A percentile compares a stretch with the other conserved stretches of the same genome.
Conservation (phyloP, 2,113 vertebrate genomes). For the Pollachius pollachius region DNA sequence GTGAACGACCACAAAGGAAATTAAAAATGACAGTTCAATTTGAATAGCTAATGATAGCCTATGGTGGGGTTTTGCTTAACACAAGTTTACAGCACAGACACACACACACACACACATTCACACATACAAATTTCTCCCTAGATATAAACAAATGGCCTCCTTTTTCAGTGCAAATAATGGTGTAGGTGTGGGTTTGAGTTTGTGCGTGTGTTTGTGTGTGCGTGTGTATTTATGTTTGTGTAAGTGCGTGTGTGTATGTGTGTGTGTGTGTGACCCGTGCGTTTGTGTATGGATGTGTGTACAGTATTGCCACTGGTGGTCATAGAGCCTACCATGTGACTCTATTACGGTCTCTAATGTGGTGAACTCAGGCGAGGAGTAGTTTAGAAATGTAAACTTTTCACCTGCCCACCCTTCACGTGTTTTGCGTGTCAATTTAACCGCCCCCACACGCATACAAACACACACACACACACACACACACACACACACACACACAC, state of each 20-base stretch:
- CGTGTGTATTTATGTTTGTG: conserved; percentile 36
- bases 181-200: conserved; percentile 10
- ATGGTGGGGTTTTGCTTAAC: background rate
- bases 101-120: conserved; percentile 9
- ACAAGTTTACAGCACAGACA: conserved; percentile 11
- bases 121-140: conserved; percentile 11
- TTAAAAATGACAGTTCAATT: conserved; percentile 10
- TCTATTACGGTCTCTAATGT: conserved; percentile 39
- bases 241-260: conserved; percentile 39
- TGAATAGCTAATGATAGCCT: conserved; percentile 17
- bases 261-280: conserved; percentile 27
- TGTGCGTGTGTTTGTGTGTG: conserved; percentile 12
- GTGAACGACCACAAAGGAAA: conserved; percentile 18
- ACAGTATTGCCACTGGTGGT: conserved; percentile 57
- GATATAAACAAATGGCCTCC: conserved; percentile 50
- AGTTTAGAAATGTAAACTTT: conserved; percentile 57
- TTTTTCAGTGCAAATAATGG: conserved; percentile 41
- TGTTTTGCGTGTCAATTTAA: too few relatives aligned
- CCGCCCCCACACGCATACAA: background rate
- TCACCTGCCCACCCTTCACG: background rate
- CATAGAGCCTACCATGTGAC: conserved; percentile 70
- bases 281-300: conserved; percentile 37
- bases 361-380: conserved; percentile 48
- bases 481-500: too few relatives aligned
- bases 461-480: too few relatives aligned